phyloP scores from a whole-genome alignment of 92 coral and sea anemone genomes.

The Bergia puertoricense region DNA sequence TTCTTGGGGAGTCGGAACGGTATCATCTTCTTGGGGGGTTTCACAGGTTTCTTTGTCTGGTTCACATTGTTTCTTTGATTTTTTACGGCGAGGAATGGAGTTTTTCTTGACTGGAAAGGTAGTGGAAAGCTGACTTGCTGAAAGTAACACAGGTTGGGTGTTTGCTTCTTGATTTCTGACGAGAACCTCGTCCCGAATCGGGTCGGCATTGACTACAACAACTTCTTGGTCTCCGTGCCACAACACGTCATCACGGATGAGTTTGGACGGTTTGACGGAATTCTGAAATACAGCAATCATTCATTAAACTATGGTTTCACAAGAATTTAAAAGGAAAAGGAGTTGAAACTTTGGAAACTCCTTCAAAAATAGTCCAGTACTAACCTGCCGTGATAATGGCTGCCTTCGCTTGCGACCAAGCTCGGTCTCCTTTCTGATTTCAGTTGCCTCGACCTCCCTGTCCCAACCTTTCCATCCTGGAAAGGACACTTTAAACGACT shows the following conservation, averaged over 20 bases:
- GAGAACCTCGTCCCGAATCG: neutral
- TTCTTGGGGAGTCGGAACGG: neutral
- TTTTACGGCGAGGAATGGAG: slow-evolving; percentile 5
- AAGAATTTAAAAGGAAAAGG: neutral
- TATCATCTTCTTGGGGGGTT: too few relatives aligned
- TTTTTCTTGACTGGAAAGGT: neutral
- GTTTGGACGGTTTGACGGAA: slow-evolving; percentile 2
- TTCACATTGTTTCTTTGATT: neutral
- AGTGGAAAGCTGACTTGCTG: slow-evolving; percentile 21
- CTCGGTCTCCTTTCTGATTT: slow-evolving; percentile 1
- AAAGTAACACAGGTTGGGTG: neutral
- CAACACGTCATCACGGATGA: slow-evolving; percentile 8
- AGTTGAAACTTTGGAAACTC: neutral
- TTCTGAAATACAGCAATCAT: neutral
- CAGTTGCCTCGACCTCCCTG: neutral
- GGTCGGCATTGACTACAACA: neutral
- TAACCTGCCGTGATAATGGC: slow-evolving; percentile 14
- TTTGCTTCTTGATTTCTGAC: neutral
- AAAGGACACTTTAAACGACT: too few relatives aligned
- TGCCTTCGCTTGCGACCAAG: slow-evolving; percentile 14
- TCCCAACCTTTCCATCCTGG: too few relatives aligned
- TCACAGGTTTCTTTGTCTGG: too few relatives aligned
- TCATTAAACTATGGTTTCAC: neutral
- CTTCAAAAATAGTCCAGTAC: neutral
- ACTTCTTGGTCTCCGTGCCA: slow-evolving; percentile 10